These are phyloP conservation scores for Tachyglossus aculeatus DNA, from an alignment of 2,797 vertebrate genomes.

Conservation along the genomic window DNA sequence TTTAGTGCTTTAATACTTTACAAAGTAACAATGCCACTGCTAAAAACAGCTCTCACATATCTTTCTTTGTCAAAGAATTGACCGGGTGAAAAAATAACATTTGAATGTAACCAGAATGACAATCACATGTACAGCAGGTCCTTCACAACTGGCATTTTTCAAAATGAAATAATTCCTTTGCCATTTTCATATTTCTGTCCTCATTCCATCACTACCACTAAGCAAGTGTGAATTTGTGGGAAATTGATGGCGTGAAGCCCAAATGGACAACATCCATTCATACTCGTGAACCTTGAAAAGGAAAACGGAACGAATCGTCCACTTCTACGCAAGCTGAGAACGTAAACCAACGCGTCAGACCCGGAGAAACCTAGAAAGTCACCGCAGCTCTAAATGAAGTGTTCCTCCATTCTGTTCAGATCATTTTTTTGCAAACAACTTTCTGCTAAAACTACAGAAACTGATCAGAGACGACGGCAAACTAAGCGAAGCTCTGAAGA, in stretches of 20 bases:
- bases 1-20: conserved; percentile 75
- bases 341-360: conserved; percentile 16
- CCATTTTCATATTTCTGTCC: conserved; percentile 26
- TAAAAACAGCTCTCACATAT: conserved; percentile 66
- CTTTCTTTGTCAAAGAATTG: conserved; percentile 61
- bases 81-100: conserved; percentile 62
- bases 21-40: conserved; percentile 69
- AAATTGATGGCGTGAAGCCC: not conserved
- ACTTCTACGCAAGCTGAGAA: not conserved
- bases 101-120: conserved; percentile 50
- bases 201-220: conserved; percentile 16
- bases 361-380: conserved; percentile 11
- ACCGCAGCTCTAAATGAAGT: conserved; percentile 22
- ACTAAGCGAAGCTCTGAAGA: conserved; percentile 1
- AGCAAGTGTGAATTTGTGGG: conserved; percentile 22
- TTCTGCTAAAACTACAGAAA: not conserved
- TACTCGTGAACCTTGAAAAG: not conserved
- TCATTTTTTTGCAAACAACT: not conserved
- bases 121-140: conserved; percentile 58
- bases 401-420: not conserved
- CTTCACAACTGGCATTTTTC: conserved; percentile 40
- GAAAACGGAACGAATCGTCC: not conserved
- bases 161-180: conserved; percentile 35
- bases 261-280: conserved; percentile 6
- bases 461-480: conserved; percentile 4